These are phyloP conservation scores for Pontoporia blainvillei DNA, from an alignment of 2,113 vertebrate genomes.

Conservation along the genomic window DNA sequence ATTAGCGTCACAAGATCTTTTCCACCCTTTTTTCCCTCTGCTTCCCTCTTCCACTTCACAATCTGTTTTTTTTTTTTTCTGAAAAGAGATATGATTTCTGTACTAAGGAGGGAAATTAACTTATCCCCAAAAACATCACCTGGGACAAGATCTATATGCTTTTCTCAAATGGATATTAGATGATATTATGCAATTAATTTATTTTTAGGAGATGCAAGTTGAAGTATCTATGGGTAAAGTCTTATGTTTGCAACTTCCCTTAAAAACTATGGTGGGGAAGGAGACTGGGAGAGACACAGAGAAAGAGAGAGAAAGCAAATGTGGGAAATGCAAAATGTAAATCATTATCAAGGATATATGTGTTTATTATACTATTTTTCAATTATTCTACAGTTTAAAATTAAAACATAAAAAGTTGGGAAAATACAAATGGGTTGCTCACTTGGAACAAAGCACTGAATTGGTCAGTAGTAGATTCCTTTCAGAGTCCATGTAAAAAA, in stretches of 20 bases:
- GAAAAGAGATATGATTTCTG: neutral
- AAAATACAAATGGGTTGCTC: neutral
- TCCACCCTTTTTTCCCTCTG: neutral
- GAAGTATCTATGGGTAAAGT: neutral
- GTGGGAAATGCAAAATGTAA: neutral
- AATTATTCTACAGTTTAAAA: neutral
- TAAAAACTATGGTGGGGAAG: neutral
- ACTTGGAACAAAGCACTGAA: neutral
- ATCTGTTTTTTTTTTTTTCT: neutral
- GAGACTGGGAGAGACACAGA: neutral
- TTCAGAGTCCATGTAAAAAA: neutral
- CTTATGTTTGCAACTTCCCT: neutral
- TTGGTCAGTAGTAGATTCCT: neutral
- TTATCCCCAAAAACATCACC: neutral
- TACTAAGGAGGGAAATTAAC: neutral
- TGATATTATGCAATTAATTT: neutral
- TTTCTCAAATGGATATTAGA: neutral
- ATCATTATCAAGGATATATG: neutral
- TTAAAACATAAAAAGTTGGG: neutral
- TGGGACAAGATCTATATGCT: neutral
- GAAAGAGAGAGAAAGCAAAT: neutral
- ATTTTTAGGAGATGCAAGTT: neutral
- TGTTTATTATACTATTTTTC: neutral
- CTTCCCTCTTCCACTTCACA: neutral
- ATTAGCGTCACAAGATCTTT: neutral